Base-by-base conservation (phyloP, 23 tunicate genomes). In the Botrylloides violaceus region DNA sequence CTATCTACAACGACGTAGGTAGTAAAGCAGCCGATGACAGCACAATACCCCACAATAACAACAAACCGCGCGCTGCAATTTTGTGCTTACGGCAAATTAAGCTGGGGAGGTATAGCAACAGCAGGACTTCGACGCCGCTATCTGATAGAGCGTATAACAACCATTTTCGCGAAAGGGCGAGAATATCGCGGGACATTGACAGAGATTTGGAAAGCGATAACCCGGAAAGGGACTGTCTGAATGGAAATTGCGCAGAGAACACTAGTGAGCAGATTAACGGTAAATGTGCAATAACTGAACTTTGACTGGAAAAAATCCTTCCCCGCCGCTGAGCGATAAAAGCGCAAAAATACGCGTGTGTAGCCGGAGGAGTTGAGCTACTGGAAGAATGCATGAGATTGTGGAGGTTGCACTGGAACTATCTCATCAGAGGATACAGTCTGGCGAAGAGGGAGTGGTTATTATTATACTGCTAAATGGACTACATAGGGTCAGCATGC, bases 1-100 rank as follows among this genome's bases (percentile, higher is more conserved):
- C 36, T 2, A 32, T 21, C 57, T 38, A 2, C 58, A 32, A 38
- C 9, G 33, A 31, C 4, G 23, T 34, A 29, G n/a, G 33, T 28
- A 4, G 20, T 34, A 29, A 25, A 26, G 70, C 32, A 26, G 29
- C 34, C 32, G 33, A 63, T 6, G 36, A 27, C n/a, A 64, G 33
- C n/a, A n/a, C n/a, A 6, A 23, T 64, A 7, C 38, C 38, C 9
- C 36, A 25, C 70, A 68, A 68, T 22, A 68, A 68, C 58, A 68
- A 68, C 74, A 68, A 32, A 1, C 74, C 74, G 6, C 36, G 6
- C 20, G 56, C 74, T 19, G 58, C 29, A 9, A 43, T 22, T 19
- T 25, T 68, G 58, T 68, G 74, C 37, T 56, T 68, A 35, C 24
- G 74, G 9, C 74, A 68, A 39, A 68, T 68, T 9, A 68, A 68